Percentiles rank a stretch among this genome's conserved stretches.
Evolutionary conservation across 1,140 invertebrate genomes (phyloP).

Genomic region (Lycorma delicatula): DNA sequence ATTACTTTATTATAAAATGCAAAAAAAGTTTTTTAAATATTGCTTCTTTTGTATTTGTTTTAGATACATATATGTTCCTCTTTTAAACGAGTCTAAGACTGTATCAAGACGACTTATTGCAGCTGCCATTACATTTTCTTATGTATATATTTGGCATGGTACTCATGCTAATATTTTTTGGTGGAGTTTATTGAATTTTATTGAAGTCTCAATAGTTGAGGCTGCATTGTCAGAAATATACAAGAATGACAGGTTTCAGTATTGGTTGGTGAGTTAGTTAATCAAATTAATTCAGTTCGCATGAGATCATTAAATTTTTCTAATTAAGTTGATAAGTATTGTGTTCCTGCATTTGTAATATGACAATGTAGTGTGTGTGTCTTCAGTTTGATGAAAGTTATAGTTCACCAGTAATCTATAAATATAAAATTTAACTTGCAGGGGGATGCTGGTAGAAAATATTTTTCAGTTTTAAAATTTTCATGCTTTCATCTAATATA

Average conservation of each 20-base stretch:
- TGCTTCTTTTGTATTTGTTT: neutral
- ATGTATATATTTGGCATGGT: neutral
- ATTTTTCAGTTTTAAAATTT: too few species aligned
- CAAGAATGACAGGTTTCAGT: neutral
- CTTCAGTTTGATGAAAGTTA: too few species aligned
- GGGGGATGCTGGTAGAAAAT: too few species aligned
- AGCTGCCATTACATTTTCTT: neutral
- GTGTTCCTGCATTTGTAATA: too few species aligned
- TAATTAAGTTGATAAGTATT: too few species aligned
- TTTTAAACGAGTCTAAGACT: neutral
- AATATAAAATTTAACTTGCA: too few species aligned
- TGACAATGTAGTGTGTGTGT: too few species aligned
- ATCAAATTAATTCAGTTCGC: neutral
- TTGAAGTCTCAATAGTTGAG: neutral
- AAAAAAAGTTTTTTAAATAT: neutral
- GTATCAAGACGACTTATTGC: neutral
- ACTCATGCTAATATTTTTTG: neutral
- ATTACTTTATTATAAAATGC: neutral
- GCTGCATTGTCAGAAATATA: neutral
- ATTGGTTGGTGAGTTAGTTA: neutral
- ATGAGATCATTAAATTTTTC: too few species aligned
- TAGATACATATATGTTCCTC: neutral
- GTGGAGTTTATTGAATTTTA: slow-evolving; percentile 1
- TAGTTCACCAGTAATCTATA: too few species aligned
- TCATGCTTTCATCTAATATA: too few species aligned